These are phyloP conservation scores for Megathymus violae DNA, from an alignment of 1,140 invertebrate genomes.

Conservation along the genomic window DNA sequence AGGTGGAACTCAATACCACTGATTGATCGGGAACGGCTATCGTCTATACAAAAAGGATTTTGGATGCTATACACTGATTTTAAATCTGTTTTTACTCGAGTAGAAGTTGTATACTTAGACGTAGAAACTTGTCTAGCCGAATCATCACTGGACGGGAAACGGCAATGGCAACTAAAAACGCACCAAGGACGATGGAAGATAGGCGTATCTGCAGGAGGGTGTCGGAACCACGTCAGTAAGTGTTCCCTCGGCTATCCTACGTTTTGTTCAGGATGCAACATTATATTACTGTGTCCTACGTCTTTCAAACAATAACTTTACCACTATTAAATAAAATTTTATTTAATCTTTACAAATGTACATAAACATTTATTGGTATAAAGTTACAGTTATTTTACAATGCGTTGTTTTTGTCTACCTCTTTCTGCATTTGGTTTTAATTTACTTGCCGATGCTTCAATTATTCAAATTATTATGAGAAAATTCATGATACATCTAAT, in stretches of 20 bases:
- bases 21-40: slow-evolving; percentile 89
- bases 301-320: too few relatives aligned
- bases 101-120: slow-evolving; percentile 95
- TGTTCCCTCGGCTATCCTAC: slow-evolving; percentile 34
- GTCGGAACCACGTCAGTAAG: slow-evolving; percentile 93
- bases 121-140: slow-evolving; percentile 94
- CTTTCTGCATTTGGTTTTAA: too few relatives aligned
- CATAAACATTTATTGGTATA: too few relatives aligned
- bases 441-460: too few relatives aligned
- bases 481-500: too few relatives aligned
- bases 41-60: slow-evolving; percentile 90
- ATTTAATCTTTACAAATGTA: too few relatives aligned
- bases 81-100: slow-evolving; percentile 91
- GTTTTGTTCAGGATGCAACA: too few relatives aligned
- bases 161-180: slow-evolving; percentile 92
- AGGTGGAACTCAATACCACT: slow-evolving; percentile 83
- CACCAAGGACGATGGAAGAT: slow-evolving; percentile 94
- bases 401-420: too few relatives aligned
- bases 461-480: too few relatives aligned
- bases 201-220: slow-evolving; percentile 95
- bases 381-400: too few relatives aligned
- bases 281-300: too few relatives aligned
- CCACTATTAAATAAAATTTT: too few relatives aligned
- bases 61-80: slow-evolving; percentile 95
- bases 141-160: slow-evolving; percentile 90